phyloP scores from a whole-genome alignment of 2,797 vertebrate species.

The Eupleurogrammus muticus region DNA sequence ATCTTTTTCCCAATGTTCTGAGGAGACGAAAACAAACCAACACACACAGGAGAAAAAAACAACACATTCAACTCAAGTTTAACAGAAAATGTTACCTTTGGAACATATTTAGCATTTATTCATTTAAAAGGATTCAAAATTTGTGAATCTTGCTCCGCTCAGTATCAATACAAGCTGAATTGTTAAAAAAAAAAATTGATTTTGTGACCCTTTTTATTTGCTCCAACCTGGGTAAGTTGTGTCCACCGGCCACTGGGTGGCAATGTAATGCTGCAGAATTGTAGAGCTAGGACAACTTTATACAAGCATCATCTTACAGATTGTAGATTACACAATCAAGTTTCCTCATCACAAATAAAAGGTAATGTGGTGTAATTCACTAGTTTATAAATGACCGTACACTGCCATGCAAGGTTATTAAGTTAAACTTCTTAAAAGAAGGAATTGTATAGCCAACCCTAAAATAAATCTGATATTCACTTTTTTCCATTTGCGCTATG shows the following conservation, averaged over 20 bases:
- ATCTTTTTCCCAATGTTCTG: slow-evolving; percentile 99
- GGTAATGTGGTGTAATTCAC: background rate
- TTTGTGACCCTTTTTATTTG: background rate
- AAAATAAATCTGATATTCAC: background rate
- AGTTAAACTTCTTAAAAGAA: background rate
- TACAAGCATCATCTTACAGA: slow-evolving; percentile 15
- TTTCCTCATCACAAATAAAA: background rate
- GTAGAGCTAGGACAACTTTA: background rate
- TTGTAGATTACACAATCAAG: background rate
- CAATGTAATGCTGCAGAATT: slow-evolving; percentile 38
- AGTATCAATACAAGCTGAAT: background rate
- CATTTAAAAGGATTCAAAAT: background rate
- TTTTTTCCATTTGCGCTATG: background rate
- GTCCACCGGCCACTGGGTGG: slow-evolving; percentile 50
- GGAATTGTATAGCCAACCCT: background rate
- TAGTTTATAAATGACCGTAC: background rate
- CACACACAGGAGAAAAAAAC: slow-evolving; percentile 1
- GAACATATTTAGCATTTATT: background rate
- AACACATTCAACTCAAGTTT: background rate
- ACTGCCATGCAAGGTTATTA: background rate
- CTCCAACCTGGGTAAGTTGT: slow-evolving; percentile 3
- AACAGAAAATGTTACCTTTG: background rate
- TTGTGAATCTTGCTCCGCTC: background rate
- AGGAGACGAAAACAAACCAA: slow-evolving; percentile 49
- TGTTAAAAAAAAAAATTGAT: slow-evolving; percentile 2